Conservation (phyloP, 2,888 invertebrate genomes). For the Tigriopus californicus region DNA sequence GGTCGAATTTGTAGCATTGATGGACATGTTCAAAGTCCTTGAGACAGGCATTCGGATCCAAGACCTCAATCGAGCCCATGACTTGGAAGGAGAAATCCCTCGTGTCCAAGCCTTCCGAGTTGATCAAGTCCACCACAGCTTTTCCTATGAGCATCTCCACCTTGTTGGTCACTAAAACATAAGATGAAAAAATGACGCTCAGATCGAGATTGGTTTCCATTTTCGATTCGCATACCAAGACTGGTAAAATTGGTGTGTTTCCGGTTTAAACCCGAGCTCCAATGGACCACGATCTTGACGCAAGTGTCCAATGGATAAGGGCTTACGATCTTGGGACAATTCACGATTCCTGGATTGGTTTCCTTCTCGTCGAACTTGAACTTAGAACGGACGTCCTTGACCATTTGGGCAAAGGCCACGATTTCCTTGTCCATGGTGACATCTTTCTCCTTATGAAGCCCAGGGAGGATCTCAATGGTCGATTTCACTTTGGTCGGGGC, state of each 20-base stretch:
- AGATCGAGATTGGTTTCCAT: no score
- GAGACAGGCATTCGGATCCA: conserved; percentile 59
- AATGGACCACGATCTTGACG: conserved; percentile 64
- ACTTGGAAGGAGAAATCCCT: conserved; percentile 53
- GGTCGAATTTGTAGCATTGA: conserved; percentile 75
- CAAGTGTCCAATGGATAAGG: conserved; percentile 59
- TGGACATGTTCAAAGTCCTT: conserved; percentile 85
- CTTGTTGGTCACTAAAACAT: conserved; percentile 46
- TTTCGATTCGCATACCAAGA: no score
- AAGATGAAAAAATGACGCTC: no score
- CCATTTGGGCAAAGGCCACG: conserved; percentile 15
- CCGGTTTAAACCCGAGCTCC: no score
- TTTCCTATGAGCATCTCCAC: conserved; percentile 55
- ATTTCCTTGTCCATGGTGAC: conserved; percentile 14
- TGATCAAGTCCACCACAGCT: conserved; percentile 27
- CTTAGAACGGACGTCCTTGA: conserved; percentile 4
- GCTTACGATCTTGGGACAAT: conserved; percentile 67
- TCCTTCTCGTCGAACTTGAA: conserved; percentile 51
- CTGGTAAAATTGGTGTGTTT: no score
- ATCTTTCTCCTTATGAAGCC: conserved; percentile 25
- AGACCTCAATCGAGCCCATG: conserved; percentile 70
- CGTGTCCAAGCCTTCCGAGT: conserved; percentile 37
- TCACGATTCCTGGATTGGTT: conserved; percentile 70
- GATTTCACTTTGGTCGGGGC: no score
- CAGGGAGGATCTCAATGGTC: no score